Evolutionary conservation across 2,888 invertebrate genomes (phyloP).

Genomic region (Phyllotreta cruciferae): DNA sequence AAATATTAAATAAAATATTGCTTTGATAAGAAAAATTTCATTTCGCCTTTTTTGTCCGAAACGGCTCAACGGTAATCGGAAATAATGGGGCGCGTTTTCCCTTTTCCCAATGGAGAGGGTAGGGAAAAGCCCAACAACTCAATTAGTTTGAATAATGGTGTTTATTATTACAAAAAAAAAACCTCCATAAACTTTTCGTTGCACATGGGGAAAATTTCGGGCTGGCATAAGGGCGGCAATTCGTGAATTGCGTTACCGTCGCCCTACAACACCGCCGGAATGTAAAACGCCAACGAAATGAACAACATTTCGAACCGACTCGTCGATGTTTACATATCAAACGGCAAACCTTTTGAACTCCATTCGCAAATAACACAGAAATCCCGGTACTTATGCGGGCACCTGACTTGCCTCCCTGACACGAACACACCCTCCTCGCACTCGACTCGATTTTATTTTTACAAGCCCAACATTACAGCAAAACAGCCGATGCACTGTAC

Average conservation of each 20-base stretch:
- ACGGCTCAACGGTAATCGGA: constrained; percentile 5
- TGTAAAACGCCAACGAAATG: neutral
- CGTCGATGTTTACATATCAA: constrained; percentile 19
- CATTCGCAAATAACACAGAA: constrained; percentile 10
- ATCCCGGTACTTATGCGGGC: constrained; percentile 2
- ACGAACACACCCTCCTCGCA: neutral
- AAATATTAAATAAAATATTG: constrained; percentile 23
- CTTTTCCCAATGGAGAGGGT: neutral
- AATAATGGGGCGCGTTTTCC: neutral
- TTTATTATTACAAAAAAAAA: too few relatives aligned
- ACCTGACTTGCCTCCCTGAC: constrained; percentile 11
- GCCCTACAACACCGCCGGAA: neutral
- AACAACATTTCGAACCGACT: neutral
- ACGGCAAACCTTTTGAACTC: constrained; percentile 17
- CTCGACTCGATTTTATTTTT: too few relatives aligned
- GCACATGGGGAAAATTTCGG: too few relatives aligned
- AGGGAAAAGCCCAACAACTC: neutral
- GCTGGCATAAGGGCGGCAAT: neutral
- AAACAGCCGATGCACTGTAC: too few relatives aligned
- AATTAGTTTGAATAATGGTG: neutral
- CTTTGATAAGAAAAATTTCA: constrained; percentile 20
- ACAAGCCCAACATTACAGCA: too few relatives aligned
- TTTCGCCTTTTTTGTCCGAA: neutral
- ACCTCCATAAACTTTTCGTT: too few relatives aligned
- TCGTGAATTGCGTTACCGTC: neutral